Conservation (phyloP, 1,140 invertebrate genomes). For the Zaprionus ornatus region DNA sequence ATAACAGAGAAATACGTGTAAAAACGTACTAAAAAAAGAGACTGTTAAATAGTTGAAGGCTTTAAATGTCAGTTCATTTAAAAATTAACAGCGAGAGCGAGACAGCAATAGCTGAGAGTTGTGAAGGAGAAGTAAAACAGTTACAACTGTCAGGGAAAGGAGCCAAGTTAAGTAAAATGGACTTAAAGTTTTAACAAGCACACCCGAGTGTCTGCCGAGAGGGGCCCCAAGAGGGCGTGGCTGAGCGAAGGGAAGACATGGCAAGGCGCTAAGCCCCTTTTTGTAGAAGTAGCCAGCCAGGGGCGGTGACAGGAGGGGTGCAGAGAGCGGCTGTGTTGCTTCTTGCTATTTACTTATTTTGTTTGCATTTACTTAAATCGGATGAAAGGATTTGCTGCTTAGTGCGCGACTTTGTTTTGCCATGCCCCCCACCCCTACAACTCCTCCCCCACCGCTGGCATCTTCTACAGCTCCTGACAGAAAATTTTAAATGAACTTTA, state of each 20-base stretch:
- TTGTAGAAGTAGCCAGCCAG: conserved; percentile 30
- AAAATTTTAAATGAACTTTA: conserved; percentile 57
- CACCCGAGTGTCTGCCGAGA: conserved; percentile 58
- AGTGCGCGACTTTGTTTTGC: conserved; percentile 65
- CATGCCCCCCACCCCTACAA: neutral
- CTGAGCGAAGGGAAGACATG: neutral
- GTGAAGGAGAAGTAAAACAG: conserved; percentile 49
- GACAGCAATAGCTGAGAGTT: conserved; percentile 6
- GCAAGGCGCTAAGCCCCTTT: conserved; percentile 57
- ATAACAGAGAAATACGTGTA: conserved; percentile 43
- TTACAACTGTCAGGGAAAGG: conserved; percentile 78
- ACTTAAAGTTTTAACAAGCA: conserved; percentile 82
- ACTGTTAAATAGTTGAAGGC: conserved; percentile 55
- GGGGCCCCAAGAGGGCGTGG: neutral
- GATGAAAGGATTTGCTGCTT: conserved; percentile 82
- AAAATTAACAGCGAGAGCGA: conserved; percentile 54
- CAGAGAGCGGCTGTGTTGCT: conserved; percentile 53
- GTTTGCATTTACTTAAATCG: conserved; percentile 82
- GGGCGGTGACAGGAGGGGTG: neutral
- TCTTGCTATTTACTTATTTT: conserved; percentile 83
- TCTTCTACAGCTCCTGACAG: conserved; percentile 5
- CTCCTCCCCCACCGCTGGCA: neutral
- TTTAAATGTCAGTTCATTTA: conserved; percentile 45
- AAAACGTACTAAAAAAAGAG: conserved; percentile 15
- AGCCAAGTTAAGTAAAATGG: conserved; percentile 81